These are phyloP conservation scores for Hepsetus odoe DNA, from an alignment of 2,113 vertebrate genomes.

Conservation along the genomic window DNA sequence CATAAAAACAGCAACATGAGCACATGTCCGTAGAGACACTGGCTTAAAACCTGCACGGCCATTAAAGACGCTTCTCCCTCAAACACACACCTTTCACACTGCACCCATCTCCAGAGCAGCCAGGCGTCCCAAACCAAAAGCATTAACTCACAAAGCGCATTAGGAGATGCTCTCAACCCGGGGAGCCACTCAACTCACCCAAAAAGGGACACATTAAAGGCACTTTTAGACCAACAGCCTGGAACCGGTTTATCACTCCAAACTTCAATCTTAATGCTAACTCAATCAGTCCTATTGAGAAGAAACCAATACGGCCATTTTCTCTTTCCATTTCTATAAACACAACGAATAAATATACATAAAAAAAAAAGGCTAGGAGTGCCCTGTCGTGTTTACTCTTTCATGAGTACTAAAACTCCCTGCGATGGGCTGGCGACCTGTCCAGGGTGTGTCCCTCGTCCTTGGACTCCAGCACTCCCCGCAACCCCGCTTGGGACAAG, in stretches of 20 bases:
- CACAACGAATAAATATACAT: too few species aligned
- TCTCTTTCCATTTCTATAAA: too few species aligned
- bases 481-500: too few species aligned
- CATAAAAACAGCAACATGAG: constrained; percentile 47
- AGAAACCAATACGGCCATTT: background rate
- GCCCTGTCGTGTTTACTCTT: too few species aligned
- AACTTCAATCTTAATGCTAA: background rate
- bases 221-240: constrained; percentile 2
- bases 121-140: constrained; percentile 23
- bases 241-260: constrained; percentile 9
- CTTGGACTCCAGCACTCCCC: too few species aligned
- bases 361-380: too few species aligned
- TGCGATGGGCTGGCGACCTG: too few species aligned
- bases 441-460: too few species aligned
- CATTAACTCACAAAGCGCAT: constrained; percentile 19
- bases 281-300: background rate
- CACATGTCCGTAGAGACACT: constrained; percentile 28
- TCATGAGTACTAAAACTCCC: too few species aligned
- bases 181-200: constrained; percentile 12
- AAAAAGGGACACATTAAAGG: constrained; percentile 19
- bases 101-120: constrained; percentile 16
- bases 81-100: constrained; percentile 12
- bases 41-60: constrained; percentile 37
- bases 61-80: constrained; percentile 35
- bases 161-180: constrained; percentile 4